Percentiles rank a stretch among this genome's conserved stretches.
Conservation (phyloP, 1,140 invertebrate species). For the Panulirus ornatus region DNA sequence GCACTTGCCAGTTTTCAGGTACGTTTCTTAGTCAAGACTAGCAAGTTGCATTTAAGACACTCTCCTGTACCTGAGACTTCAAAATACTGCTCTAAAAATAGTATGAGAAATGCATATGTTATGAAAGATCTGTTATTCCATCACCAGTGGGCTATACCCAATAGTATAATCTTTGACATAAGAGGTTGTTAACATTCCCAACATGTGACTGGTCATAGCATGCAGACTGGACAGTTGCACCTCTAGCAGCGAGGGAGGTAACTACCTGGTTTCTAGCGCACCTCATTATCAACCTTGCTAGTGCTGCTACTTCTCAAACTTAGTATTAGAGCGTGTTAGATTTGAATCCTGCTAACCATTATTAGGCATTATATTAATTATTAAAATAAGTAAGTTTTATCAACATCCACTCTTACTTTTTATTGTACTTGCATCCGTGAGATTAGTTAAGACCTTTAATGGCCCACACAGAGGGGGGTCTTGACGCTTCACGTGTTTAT, state of each 20-base stretch:
- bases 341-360: constrained; percentile 49
- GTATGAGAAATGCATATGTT: not conserved
- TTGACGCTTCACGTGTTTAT: constrained; percentile 37
- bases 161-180: not conserved
- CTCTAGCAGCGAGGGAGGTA: constrained; percentile 21
- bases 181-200: not conserved
- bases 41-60: not conserved
- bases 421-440: constrained; percentile 36
- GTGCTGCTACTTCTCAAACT: constrained; percentile 46
- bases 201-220: constrained; percentile 33
- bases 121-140: not conserved
- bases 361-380: constrained; percentile 56
- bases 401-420: constrained; percentile 55
- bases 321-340: constrained; percentile 42
- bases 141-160: too few relatives aligned
- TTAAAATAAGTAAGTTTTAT: constrained; percentile 11
- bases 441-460: constrained; percentile 56
- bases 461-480: constrained; percentile 38
- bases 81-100: not conserved
- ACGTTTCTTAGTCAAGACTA: not conserved
- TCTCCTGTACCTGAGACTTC: not conserved
- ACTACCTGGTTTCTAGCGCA: constrained; percentile 27
- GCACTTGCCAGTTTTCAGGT: not conserved
- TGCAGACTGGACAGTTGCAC: constrained; percentile 56
- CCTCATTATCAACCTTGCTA: constrained; percentile 26